phyloP scores from a whole-genome alignment of 1,140 invertebrate species.

The Solenopsis fugax region DNA sequence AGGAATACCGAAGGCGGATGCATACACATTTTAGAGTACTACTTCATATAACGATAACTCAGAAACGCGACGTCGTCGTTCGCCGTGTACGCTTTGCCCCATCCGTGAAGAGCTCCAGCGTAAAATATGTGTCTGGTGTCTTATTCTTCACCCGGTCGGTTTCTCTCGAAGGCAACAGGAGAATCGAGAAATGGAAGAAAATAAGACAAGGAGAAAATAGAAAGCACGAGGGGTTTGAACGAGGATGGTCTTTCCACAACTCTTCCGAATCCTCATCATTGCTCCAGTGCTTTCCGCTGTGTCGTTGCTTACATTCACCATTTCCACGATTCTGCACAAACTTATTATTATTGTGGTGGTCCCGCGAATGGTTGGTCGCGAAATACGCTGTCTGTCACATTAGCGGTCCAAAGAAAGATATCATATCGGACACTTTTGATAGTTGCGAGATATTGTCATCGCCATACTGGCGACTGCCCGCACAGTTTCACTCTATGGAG shows the following conservation, averaged over 20 bases:
- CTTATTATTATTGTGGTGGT: conserved; percentile 83
- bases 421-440: conserved; percentile 80
- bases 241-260: conserved; percentile 52
- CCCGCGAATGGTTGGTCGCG: conserved; percentile 74
- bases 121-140: conserved; percentile 86
- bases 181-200: conserved; percentile 60
- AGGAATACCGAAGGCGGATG: conserved; percentile 70
- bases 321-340: conserved; percentile 75
- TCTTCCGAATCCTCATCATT: conserved; percentile 65
- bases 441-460: conserved; percentile 72
- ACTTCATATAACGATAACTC: conserved; percentile 83
- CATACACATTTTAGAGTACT: conserved; percentile 79
- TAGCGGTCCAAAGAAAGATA: conserved; percentile 78
- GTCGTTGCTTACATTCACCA: conserved; percentile 51
- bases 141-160: conserved; percentile 85
- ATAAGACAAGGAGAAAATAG: conserved; percentile 62
- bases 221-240: conserved; percentile 43
- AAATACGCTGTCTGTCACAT: conserved; percentile 84
- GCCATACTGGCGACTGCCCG: conserved; percentile 70
- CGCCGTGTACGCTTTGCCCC: conserved; percentile 72
- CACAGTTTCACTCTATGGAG: not conserved
- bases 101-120: conserved; percentile 75
- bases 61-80: conserved; percentile 76
- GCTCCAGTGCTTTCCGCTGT: conserved; percentile 50
- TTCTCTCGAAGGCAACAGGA: conserved; percentile 60